Conservation (phyloP, 2,113 vertebrate genomes). For the Amphiprion ocellaris region DNA sequence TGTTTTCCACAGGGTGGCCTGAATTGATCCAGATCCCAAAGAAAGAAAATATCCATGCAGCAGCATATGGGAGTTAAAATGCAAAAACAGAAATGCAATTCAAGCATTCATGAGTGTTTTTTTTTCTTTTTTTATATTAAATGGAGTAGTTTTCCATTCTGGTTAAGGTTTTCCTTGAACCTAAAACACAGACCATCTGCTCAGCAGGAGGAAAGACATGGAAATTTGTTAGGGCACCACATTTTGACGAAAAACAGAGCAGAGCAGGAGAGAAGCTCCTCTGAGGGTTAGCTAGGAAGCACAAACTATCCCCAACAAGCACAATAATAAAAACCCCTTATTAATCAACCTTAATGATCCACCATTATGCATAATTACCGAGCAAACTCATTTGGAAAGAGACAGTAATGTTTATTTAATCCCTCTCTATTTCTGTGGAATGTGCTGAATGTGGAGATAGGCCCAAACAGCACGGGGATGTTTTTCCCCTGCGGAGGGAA, state of each 20-base stretch:
- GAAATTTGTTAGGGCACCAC: constrained; percentile 48
- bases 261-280: constrained; percentile 30
- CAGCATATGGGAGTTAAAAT: constrained; percentile 21
- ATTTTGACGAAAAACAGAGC: constrained; percentile 52
- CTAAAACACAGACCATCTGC: constrained; percentile 27
- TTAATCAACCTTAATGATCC: constrained; percentile 77
- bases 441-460: constrained; percentile 63
- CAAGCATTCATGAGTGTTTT: constrained; percentile 11
- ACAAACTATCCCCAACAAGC: constrained; percentile 47
- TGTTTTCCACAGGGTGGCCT: constrained; percentile 39
- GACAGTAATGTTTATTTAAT: constrained; percentile 71
- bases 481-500: constrained; percentile 5
- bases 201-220: constrained; percentile 50
- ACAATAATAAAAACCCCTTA: constrained; percentile 66
- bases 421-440: constrained; percentile 70
- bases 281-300: constrained; percentile 42
- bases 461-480: constrained; percentile 9
- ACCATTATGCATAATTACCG: constrained; percentile 75
- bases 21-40: constrained; percentile 21
- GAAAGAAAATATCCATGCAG: constrained; percentile 26
- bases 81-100: constrained; percentile 34
- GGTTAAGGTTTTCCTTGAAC: constrained; percentile 14
- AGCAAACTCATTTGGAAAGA: constrained; percentile 72
- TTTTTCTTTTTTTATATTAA: neutral
- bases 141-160: constrained; percentile 52